These are phyloP conservation scores for Microchirus variegatus DNA, from an alignment of 2,797 vertebrate genomes.

Conservation along the genomic window DNA sequence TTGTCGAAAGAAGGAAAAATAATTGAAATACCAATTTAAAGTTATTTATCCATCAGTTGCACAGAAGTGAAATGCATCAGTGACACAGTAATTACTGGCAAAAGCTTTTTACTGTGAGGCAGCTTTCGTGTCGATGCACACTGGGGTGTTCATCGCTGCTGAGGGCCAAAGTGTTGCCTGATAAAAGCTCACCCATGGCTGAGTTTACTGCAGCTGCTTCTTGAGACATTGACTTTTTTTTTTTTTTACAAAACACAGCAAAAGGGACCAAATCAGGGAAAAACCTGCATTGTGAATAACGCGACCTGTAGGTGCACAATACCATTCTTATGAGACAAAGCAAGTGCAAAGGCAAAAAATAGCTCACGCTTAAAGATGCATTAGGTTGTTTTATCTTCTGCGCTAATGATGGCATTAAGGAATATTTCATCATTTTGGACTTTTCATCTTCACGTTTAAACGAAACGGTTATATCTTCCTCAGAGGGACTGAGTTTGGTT, in stretches of 20 bases:
- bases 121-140: conserved; percentile 3
- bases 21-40: conserved; percentile 10
- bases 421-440: no score
- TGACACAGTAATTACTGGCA: conserved; percentile 17
- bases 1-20: conserved; percentile 3
- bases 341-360: background rate
- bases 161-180: conserved; percentile 9
- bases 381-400: no score
- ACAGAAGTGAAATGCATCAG: conserved; percentile 12
- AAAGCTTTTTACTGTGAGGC: conserved; percentile 8
- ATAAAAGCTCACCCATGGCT: conserved; percentile 19
- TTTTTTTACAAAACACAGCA: conserved; percentile 4
- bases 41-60: conserved; percentile 11
- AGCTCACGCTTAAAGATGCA: no score
- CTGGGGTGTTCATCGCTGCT: conserved; percentile 12
- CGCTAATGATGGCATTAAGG: no score
- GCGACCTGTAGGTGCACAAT: conserved; percentile 28
- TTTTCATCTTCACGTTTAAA: no score
- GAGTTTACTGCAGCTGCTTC: conserved; percentile 3
- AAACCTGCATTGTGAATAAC: conserved; percentile 19
- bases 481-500: no score
- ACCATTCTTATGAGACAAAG: conserved; percentile 5
- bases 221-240: conserved; percentile 9
- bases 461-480: no score
- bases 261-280: conserved; percentile 22